Conservation (phyloP, 2,797 vertebrate genomes). For the Oceanodroma leucorhoa region DNA sequence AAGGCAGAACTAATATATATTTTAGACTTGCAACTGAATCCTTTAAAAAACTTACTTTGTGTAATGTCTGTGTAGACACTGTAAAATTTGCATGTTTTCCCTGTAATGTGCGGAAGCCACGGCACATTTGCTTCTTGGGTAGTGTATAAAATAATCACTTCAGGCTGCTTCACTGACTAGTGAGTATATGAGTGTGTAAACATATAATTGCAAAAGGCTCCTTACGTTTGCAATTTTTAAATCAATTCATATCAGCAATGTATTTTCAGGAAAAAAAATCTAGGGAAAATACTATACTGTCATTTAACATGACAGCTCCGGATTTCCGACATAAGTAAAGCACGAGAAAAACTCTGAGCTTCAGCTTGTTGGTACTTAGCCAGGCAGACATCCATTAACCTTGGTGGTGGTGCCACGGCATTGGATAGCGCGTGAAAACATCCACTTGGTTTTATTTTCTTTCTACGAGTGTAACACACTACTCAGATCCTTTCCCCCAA, state of each 20-base stretch:
- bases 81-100: background rate
- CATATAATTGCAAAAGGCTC: background rate
- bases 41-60: background rate
- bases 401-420: background rate
- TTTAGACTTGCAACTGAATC: background rate
- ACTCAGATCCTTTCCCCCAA: background rate
- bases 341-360: background rate
- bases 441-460: background rate
- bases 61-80: background rate
- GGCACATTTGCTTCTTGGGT: background rate
- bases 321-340: background rate
- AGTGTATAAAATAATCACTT: background rate
- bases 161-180: background rate
- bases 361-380: background rate
- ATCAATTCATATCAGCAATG: background rate
- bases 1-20: background rate
- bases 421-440: fast-evolving
- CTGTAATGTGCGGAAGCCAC: background rate
- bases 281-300: background rate
- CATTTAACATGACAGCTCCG: background rate
- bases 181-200: background rate
- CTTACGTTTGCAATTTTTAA: background rate
- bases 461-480: fast-evolving
- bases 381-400: background rate
- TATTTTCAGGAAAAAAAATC: background rate